Evolutionary conservation across 2,888 invertebrate genomes (phyloP).

Genomic region (Drosophila aldrichi): DNA sequence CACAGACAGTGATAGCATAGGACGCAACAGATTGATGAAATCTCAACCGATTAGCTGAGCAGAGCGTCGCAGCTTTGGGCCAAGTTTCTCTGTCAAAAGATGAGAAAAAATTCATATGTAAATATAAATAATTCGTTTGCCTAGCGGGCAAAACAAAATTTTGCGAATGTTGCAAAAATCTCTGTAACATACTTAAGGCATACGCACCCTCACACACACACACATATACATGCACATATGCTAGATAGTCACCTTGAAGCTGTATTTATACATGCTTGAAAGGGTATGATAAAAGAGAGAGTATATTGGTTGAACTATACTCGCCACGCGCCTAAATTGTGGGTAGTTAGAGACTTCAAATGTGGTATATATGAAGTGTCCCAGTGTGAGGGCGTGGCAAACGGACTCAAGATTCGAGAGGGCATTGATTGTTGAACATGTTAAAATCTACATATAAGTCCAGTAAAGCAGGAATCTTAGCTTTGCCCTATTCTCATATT

Average conservation of each 20-base stretch:
- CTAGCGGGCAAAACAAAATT: constrained; percentile 37
- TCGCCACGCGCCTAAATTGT: too few species aligned
- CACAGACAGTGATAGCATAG: neutral
- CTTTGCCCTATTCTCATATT: too few species aligned
- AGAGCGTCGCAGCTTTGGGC: constrained; percentile 19
- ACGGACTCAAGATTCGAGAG: neutral
- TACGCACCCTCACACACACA: neutral
- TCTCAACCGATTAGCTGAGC: constrained; percentile 34
- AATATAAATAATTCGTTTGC: constrained; percentile 71
- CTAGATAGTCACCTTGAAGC: constrained; percentile 26
- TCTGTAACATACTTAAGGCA: neutral
- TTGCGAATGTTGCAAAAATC: constrained; percentile 1
- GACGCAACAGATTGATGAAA: constrained; percentile 57
- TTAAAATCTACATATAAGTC: too few species aligned
- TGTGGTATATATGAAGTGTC: too few species aligned
- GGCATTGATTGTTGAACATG: too few species aligned
- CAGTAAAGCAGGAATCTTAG: too few species aligned
- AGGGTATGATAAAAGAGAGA: neutral
- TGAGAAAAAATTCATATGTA: constrained; percentile 44
- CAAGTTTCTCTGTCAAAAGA: constrained; percentile 24
- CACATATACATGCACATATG: neutral
- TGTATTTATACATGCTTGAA: constrained; percentile 3
- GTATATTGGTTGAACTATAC: neutral
- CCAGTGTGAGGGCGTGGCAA: neutral
- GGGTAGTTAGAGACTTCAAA: neutral